Conservation (phyloP, 1,140 invertebrate genomes). For the Hermetia illucens region DNA sequence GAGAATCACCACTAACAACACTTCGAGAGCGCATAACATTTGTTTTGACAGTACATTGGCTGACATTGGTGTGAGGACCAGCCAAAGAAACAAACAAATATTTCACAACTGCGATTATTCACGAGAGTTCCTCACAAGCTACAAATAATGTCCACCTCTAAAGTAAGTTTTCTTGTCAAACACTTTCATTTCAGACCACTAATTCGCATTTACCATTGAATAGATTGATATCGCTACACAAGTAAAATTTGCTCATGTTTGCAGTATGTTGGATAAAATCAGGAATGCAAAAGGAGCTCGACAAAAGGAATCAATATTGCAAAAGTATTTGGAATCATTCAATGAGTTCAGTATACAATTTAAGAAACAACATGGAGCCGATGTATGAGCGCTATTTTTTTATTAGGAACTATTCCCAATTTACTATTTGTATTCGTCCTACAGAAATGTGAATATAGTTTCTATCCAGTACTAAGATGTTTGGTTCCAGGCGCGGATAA, state of each 20-base stretch:
- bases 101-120: too few relatives aligned
- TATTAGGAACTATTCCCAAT: not conserved
- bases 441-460: conserved; percentile 31
- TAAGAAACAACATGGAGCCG: conserved; percentile 5
- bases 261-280: conserved; percentile 17
- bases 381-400: conserved; percentile 8
- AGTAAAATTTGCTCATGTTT: conserved; percentile 21
- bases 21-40: too few relatives aligned
- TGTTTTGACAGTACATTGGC: too few relatives aligned
- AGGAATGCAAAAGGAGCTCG: conserved; percentile 10
- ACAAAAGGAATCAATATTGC: conserved; percentile 15
- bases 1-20: too few relatives aligned
- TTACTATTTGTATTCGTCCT: not conserved
- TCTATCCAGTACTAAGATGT: conserved; percentile 56
- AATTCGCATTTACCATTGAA: too few relatives aligned
- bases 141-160: too few relatives aligned
- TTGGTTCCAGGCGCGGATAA: conserved; percentile 54
- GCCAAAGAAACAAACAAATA: too few relatives aligned
- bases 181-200: too few relatives aligned
- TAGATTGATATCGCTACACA: not conserved
- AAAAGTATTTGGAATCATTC: conserved; percentile 23
- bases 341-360: conserved; percentile 16
- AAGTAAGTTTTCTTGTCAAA: too few relatives aligned
- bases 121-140: too few relatives aligned
- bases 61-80: too few relatives aligned